Evolutionary conservation across 2,113 vertebrate species (phyloP).

Genomic region (Noturus placidus): DNA sequence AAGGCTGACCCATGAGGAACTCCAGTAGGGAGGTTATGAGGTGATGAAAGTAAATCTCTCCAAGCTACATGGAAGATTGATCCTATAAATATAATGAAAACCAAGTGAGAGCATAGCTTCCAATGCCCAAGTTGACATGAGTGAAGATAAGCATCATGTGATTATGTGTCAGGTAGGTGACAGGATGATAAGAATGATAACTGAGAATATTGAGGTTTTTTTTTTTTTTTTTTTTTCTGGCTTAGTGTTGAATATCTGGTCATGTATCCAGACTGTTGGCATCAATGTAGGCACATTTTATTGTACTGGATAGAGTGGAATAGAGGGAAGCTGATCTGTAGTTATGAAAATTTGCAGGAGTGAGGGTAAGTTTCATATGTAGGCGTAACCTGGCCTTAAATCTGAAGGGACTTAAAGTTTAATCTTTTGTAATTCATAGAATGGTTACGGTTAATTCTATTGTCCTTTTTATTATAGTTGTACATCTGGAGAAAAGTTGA

Average conservation of each 20-base stretch:
- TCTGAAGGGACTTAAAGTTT: not conserved
- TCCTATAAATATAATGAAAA: conserved; percentile 4
- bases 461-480: not conserved
- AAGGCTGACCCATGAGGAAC: conserved; percentile 2
- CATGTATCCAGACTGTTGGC: not conserved
- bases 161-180: not conserved
- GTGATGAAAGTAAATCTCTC: not conserved
- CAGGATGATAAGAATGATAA: not conserved
- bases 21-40: not conserved
- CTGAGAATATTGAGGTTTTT: not conserved
- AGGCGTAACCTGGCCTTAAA: not conserved
- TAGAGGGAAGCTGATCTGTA: too few species aligned
- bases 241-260: not conserved
- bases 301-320: not conserved
- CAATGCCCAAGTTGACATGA: not conserved
- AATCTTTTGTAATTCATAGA: not conserved
- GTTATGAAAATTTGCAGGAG: too few species aligned
- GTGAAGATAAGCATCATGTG: not conserved
- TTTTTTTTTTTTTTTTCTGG: not conserved
- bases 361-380: not conserved
- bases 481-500: not conserved
- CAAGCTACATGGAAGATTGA: not conserved
- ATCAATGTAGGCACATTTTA: not conserved
- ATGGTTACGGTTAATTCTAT: not conserved
- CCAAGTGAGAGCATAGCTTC: not conserved